Evolutionary conservation across 2,113 vertebrate species (phyloP).

Genomic region (Rafetus swinhoei): DNA sequence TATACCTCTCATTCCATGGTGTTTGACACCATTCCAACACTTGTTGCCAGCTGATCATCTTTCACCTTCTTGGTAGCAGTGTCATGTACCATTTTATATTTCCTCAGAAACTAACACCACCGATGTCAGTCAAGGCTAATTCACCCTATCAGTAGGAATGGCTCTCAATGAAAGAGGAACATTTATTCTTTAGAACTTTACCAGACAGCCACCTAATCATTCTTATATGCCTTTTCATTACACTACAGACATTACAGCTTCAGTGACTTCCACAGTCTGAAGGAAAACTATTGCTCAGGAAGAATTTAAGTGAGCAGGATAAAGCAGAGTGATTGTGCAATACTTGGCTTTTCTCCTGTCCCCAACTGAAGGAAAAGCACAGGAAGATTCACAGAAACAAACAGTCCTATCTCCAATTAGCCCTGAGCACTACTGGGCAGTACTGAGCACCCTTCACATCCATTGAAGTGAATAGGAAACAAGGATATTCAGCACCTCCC

Average conservation of each 20-base stretch:
- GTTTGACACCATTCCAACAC: slow-evolving; percentile 1
- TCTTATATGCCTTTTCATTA: not conserved
- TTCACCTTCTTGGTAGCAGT: not conserved
- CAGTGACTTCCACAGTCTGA: not conserved
- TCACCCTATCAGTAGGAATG: not conserved
- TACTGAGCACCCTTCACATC: not conserved
- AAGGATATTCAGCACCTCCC: not conserved
- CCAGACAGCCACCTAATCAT: fast-evolving
- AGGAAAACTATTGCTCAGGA: fast-evolving
- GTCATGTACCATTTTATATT: not conserved
- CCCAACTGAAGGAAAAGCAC: fast-evolving
- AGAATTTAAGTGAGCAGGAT: not conserved
- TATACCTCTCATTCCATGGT: not conserved
- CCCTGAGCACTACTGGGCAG: fast-evolving
- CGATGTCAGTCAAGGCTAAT: not conserved
- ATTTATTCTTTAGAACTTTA: not conserved
- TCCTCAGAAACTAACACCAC: not conserved
- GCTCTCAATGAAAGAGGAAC: not conserved
- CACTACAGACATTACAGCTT: not conserved
- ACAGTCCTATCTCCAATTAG: not conserved
- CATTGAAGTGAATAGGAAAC: not conserved
- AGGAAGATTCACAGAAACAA: fast-evolving
- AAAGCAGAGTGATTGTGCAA: not conserved
- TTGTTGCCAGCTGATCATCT: slow-evolving; percentile 20
- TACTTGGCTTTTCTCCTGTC: not conserved